Base-by-base conservation (phyloP, 2,797 vertebrate species). In the Taeniopygia guttata region DNA sequence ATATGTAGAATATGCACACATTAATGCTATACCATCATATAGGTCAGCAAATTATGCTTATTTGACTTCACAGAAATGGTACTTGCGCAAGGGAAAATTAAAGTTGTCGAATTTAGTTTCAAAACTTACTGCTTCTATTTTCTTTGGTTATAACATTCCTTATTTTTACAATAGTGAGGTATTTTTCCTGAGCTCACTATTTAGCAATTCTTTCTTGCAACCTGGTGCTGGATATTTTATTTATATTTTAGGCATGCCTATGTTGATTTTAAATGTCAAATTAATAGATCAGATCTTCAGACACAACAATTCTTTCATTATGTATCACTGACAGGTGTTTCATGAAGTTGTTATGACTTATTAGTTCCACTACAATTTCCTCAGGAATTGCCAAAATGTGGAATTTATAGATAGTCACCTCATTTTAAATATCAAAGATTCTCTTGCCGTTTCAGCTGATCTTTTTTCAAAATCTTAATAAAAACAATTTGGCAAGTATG, bases 321-420 rank as follows among this genome's bases (percentile, higher is more conserved):
- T 29, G 5, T 10, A 60, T 5, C 7, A n/a, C 10, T 49, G 12
- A 22, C 1, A 3, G 11, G 9, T 4, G 0, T 67, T 63, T 69
- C 29, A 56, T 60, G 38, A 34, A 74, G 29, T 70, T 87, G 32
- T 46, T 75, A n/a, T 55, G n/a, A 55, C 59, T 64, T 74, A 56
- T 88, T 80, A 52, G 6, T 81, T 86, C 11, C 13, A 49, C 13
- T 26, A 36, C 34, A 62, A 27, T 81, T 82, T 86, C 26, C 11
- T 60, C 16, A 72, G 34, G 32, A 89, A 56, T n/a, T 79, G 17
- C 29, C 40, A 66, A 20, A 25, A 45, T 34, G 7, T 42, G 20
- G 8, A 69, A 20, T 22, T 48, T 68, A 68, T 18, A 78, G 17
- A 63, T 3, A 60, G 17, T 9, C 7, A 48, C 5, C 4, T 62